Evolutionary conservation across 2,888 invertebrate genomes (phyloP).

Genomic region (Erebia epiphron): DNA sequence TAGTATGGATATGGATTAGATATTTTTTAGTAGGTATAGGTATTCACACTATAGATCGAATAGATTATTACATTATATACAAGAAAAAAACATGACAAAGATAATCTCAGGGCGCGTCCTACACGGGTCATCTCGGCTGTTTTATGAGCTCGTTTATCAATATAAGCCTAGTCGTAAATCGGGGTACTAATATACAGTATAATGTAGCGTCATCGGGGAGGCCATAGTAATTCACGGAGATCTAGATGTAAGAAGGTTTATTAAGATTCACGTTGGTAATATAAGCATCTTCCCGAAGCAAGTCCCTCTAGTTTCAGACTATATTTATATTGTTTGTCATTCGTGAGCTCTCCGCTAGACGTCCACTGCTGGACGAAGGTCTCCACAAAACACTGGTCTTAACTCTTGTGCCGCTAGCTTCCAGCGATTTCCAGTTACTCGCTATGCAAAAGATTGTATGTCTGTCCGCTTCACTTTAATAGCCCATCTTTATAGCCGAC

Average conservation of each 20-base stretch:
- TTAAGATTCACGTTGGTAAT: conserved; percentile 5
- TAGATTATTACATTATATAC: no score
- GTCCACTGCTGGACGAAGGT: no score
- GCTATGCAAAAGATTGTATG: no score
- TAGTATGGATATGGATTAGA: no score
- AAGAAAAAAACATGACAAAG: not conserved
- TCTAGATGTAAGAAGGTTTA: conserved; percentile 5
- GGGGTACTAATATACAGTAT: conserved; percentile 31
- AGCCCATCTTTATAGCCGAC: no score
- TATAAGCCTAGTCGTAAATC: conserved; percentile 38
- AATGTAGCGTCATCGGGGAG: conserved; percentile 1
- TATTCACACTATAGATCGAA: no score
- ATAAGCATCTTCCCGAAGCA: not conserved
- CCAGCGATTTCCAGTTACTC: no score
- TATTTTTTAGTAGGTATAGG: no score
- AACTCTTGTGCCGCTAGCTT: no score
- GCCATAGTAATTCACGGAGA: not conserved
- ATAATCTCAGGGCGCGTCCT: not conserved
- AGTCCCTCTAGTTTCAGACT: not conserved
- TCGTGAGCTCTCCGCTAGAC: no score
- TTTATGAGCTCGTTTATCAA: conserved; percentile 40
- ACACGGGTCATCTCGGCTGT: conserved; percentile 16
- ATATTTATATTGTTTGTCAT: not conserved
- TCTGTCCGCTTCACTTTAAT: no score
- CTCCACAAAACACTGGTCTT: no score